These are phyloP conservation scores for Leptobrachium leishanense DNA, from an alignment of 2,113 vertebrate genomes.

Conservation along the genomic window DNA sequence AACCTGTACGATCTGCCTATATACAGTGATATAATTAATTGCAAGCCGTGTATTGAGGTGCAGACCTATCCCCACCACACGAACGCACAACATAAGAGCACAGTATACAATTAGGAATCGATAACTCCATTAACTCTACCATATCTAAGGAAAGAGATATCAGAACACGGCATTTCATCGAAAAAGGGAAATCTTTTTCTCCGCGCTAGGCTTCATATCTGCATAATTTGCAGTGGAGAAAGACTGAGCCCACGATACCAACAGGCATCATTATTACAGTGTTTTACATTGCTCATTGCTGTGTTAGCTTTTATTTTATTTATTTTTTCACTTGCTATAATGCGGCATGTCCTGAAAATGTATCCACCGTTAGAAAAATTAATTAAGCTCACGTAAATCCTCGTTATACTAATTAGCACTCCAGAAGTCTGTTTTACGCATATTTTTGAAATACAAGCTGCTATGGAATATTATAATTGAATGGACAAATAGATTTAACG, in stretches of 20 bases:
- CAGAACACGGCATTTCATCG: neutral
- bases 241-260: neutral
- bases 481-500: too few relatives aligned
- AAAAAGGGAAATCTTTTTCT: neutral
- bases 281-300: neutral
- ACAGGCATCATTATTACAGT: neutral
- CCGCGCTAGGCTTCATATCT: neutral
- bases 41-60: neutral
- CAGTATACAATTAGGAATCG: neutral
- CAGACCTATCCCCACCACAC: neutral
- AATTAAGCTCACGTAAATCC: constrained; percentile 28
- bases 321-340: neutral
- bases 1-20: neutral
- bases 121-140: constrained; percentile 11
- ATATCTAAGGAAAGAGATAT: neutral
- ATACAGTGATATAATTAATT: constrained; percentile 22
- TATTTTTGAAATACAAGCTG: too few relatives aligned
- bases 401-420: too few relatives aligned
- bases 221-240: neutral
- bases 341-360: constrained; percentile 7
- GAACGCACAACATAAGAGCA: too few relatives aligned
- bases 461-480: too few relatives aligned
- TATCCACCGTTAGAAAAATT: constrained; percentile 22
- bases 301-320: neutral
- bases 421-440: too few relatives aligned